A percentile compares a stretch with the other conserved stretches of the same genome.
Conservation (phyloP, 2,888 invertebrate genomes). For the Drosophila pseudotalamancana region DNA sequence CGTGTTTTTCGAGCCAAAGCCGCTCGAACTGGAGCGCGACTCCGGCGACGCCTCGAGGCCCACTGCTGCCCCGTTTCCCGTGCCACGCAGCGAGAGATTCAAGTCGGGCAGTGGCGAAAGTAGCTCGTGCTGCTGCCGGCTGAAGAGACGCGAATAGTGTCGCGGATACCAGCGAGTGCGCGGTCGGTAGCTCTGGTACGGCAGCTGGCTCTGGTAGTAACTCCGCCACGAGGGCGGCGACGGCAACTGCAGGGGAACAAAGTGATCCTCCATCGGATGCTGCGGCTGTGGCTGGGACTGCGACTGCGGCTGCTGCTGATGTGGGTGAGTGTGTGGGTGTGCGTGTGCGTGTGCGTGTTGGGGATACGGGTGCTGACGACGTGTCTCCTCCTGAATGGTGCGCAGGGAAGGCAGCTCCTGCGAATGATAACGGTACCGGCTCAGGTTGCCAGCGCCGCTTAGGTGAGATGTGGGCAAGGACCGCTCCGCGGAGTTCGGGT, state of each 20-base stretch:
- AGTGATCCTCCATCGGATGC: slow-evolving; percentile 73
- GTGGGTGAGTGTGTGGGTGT: too few species aligned
- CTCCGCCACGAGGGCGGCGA: slow-evolving; percentile 86
- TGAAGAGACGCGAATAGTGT: slow-evolving; percentile 88
- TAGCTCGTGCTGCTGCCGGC: slow-evolving; percentile 88
- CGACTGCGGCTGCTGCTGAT: background rate
- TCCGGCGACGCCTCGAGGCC: slow-evolving; percentile 92
- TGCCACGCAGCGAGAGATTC: slow-evolving; percentile 81
- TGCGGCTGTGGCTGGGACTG: slow-evolving; percentile 5
- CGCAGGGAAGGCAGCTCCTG: slow-evolving; percentile 90
- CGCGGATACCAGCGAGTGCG: slow-evolving; percentile 88
- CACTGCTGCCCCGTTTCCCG: slow-evolving; percentile 58
- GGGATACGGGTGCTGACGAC: slow-evolving; percentile 79
- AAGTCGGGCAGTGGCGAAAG: slow-evolving; percentile 87
- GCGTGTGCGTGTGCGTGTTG: slow-evolving; percentile 30
- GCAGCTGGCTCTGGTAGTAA: slow-evolving; percentile 83
- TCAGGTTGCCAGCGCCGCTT: slow-evolving; percentile 87
- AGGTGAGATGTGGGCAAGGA: slow-evolving; percentile 89
- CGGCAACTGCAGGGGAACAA: slow-evolving; percentile 88
- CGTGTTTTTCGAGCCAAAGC: slow-evolving; percentile 96
- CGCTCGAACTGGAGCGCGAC: slow-evolving; percentile 94
- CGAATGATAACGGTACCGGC: slow-evolving; percentile 86
- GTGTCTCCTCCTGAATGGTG: slow-evolving; percentile 90
- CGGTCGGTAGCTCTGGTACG: slow-evolving; percentile 85
- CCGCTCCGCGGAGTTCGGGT: slow-evolving; percentile 91